Conservation (phyloP, 1,140 invertebrate genomes). For the Himalopsyche phryganea region DNA sequence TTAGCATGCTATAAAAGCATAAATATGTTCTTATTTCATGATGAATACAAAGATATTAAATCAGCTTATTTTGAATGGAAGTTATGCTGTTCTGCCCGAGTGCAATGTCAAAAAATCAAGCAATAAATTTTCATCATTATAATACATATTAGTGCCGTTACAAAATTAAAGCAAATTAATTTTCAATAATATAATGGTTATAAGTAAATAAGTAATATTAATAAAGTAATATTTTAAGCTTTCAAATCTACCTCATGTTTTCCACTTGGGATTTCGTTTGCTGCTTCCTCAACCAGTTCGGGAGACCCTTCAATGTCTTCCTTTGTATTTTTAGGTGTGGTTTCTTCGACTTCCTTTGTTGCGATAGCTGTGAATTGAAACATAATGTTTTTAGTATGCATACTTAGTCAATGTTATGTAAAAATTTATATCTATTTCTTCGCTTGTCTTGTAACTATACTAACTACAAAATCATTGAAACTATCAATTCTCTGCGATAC, state of each 20-base stretch:
- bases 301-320: slow-evolving; percentile 19
- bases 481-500: too few relatives aligned
- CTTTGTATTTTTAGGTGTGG: slow-evolving; percentile 13
- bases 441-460: too few relatives aligned
- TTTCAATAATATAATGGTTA: not conserved
- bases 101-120: too few relatives aligned
- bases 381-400: too few relatives aligned
- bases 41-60: not conserved
- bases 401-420: too few relatives aligned
- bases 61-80: too few relatives aligned
- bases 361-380: slow-evolving; percentile 5
- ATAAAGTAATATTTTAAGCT: slow-evolving; percentile 16
- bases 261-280: slow-evolving; percentile 29
- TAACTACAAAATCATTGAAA: too few relatives aligned
- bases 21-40: too few relatives aligned
- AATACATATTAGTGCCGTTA: slow-evolving; percentile 1
- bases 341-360: slow-evolving; percentile 22
- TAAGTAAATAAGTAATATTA: not conserved
- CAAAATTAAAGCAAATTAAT: slow-evolving; percentile 1
- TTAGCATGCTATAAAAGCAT: too few relatives aligned
- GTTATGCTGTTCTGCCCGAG: too few relatives aligned
- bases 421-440: too few relatives aligned
- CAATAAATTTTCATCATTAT: too few relatives aligned
- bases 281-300: slow-evolving; percentile 21
- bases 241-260: slow-evolving; percentile 31